Evolutionary conservation across 2,797 vertebrate genomes (phyloP), one percentile per base, ranked within the genome.

Genomic region (Alcedo quadribrachys): DNA sequence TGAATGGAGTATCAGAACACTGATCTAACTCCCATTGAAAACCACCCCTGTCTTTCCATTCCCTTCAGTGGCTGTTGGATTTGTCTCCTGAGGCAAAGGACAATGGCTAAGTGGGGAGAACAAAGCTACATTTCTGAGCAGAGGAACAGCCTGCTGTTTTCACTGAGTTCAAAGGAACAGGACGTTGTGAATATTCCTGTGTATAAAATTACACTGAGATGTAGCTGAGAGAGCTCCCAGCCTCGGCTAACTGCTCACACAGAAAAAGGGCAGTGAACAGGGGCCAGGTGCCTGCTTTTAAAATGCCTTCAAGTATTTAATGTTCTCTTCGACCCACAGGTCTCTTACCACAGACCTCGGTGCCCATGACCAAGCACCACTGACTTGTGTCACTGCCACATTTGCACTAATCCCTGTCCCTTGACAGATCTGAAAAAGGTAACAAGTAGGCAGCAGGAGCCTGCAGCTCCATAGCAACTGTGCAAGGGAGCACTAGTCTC

Each of bases 61-160:
- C 37, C 57, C 53, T 77, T 84, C 68, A 79, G 63, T 17, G 15
- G 51, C 81, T 45, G 18, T 22, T 83, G 65, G 68, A 80, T 19
- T 75, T 70, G 25, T 27, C 42, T 86, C 45, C 50, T 40, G 37
- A 65, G 61, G 53, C 6, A 2, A n/a, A 82, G 54, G 55, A 81
- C 67, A 79, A 77, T 1, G 81, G 46, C 71, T 54, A 80, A 84
- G 75, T 10, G 4, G 18, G 40, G 33, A 95, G 60, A 81, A 88
- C 32, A 62, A 81, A 84, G 61, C 33, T 71, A 27, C 24, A 14
- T 81, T 95, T 94, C 79, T 94, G 33, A 86, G 80, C 75, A 80
- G 80, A 91, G 75, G 68, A 88, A 71, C 63, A 79, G 51, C 75
- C 85, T 69, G 58, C 55, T 86, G 74, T 42, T 91, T 69, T 3